These are phyloP conservation scores for Botrylloides violaceus DNA, from an alignment of 23 tunicate genomes.

Conservation along the genomic window DNA sequence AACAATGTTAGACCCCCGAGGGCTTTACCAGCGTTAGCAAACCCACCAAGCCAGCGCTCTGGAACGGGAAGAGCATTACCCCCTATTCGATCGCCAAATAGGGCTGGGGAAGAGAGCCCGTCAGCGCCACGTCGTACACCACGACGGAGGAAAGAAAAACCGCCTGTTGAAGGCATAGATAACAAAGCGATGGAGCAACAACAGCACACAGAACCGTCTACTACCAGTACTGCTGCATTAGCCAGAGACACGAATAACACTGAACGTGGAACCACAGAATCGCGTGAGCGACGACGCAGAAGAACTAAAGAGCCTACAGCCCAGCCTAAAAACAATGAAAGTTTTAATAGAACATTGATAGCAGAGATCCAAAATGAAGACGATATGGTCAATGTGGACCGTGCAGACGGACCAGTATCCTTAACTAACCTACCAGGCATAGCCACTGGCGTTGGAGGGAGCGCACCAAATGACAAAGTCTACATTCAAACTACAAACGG, in stretches of 20 bases:
- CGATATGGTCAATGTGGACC: conserved; percentile 60
- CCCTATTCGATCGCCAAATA: background rate
- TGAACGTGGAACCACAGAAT: too few species aligned
- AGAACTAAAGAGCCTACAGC: background rate
- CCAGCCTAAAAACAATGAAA: background rate
- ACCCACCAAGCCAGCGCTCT: background rate
- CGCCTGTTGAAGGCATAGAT: background rate
- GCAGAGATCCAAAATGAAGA: conserved; percentile 23
- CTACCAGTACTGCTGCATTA: background rate
- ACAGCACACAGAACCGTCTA: background rate
- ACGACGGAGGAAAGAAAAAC: background rate
- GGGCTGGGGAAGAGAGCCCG: background rate
- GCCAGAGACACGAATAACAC: background rate
- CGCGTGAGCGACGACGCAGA: background rate
- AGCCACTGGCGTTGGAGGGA: conserved; percentile 34
- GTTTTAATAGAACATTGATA: background rate
- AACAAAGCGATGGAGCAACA: background rate
- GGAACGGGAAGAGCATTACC: background rate
- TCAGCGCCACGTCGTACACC: background rate
- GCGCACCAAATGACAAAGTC: conserved; percentile 61
- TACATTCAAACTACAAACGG: conserved; percentile 69
- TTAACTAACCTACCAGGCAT: conserved; percentile 57
- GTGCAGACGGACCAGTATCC: conserved; percentile 20
- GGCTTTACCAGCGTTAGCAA: background rate
- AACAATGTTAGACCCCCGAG: background rate